phyloP scores from a whole-genome alignment of 2,113 vertebrate species.

The Clarias gariepinus region DNA sequence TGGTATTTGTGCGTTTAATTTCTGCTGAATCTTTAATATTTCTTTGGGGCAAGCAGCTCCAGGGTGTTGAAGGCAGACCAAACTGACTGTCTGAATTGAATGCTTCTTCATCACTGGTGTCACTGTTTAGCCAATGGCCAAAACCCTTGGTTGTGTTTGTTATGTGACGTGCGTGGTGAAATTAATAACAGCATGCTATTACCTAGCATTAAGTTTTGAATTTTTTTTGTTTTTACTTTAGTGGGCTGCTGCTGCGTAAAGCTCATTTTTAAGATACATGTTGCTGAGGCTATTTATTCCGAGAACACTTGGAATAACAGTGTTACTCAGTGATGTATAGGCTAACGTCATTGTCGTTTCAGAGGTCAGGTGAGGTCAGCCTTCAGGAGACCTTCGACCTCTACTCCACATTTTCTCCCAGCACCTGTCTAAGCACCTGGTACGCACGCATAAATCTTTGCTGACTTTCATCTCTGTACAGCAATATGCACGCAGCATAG shows the following conservation, averaged over 20 bases:
- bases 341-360: neutral
- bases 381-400: conserved; percentile 31
- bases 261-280: neutral
- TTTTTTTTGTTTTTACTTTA: neutral
- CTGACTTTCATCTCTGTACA: conserved; percentile 18
- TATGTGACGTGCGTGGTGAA: neutral
- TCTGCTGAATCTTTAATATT: conserved; percentile 68
- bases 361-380: neutral
- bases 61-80: conserved; percentile 27
- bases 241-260: neutral
- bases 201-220: neutral
- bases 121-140: conserved; percentile 10
- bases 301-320: conserved; percentile 7
- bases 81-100: conserved; percentile 39
- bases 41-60: conserved; percentile 50
- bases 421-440: conserved; percentile 33
- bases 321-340: neutral
- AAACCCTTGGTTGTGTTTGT: neutral
- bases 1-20: conserved; percentile 67
- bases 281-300: neutral
- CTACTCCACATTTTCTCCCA: conserved; percentile 2
- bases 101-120: conserved; percentile 36
- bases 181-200: conserved; percentile 7
- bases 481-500: conserved; percentile 3
- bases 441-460: conserved; percentile 12